Evolutionary conservation across 2,888 invertebrate genomes (phyloP).

Genomic region (Hipparchia semele): DNA sequence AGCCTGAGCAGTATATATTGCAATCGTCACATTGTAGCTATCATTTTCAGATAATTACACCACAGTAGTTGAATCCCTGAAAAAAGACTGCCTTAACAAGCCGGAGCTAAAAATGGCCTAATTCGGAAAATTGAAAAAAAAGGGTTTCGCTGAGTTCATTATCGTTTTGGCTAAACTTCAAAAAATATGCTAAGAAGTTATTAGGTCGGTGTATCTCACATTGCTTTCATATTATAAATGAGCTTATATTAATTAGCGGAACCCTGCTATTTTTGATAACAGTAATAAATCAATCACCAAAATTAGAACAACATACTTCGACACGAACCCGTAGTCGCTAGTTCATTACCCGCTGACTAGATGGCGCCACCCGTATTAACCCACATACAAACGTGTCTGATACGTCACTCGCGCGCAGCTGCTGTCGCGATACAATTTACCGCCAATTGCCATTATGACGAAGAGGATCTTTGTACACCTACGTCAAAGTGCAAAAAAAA

Average conservation of each 20-base stretch:
- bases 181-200: too few relatives aligned
- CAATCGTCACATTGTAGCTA: too few relatives aligned
- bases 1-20: too few relatives aligned
- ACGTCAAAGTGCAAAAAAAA: constrained; percentile 3
- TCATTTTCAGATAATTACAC: too few relatives aligned
- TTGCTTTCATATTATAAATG: background rate
- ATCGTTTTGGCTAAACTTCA: too few relatives aligned
- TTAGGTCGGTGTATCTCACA: background rate
- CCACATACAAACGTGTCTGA: constrained; percentile 52
- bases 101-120: background rate
- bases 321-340: constrained; percentile 21
- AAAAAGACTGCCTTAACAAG: too few relatives aligned
- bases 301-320: constrained; percentile 22
- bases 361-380: constrained; percentile 71
- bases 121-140: background rate
- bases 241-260: background rate
- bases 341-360: constrained; percentile 51
- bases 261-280: background rate
- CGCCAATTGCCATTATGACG: constrained; percentile 25
- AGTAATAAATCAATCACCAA: background rate
- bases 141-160: background rate
- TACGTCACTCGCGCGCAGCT: constrained; percentile 55
- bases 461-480: constrained; percentile 11
- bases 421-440: constrained; percentile 62
- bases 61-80: too few relatives aligned